Conservation (phyloP, 2,113 vertebrate genomes). For the Opisthocomus hoazin region DNA sequence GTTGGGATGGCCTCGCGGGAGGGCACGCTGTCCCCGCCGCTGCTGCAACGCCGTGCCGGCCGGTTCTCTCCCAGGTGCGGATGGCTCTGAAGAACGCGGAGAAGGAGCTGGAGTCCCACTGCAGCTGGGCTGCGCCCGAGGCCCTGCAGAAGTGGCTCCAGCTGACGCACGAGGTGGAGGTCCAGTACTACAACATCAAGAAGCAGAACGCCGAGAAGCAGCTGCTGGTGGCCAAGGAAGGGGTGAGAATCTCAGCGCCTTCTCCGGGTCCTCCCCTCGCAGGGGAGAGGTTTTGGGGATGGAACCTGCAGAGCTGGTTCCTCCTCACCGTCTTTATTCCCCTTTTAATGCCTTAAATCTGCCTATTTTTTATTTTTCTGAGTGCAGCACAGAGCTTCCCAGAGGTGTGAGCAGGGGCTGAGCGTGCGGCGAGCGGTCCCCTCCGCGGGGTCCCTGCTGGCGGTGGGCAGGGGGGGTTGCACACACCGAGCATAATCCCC, state of each 20-base stretch:
- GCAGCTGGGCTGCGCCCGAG: constrained; percentile 88
- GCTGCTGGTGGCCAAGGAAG: constrained; percentile 94
- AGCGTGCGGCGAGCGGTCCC: too few species aligned
- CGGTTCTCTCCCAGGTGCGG: constrained; percentile 77
- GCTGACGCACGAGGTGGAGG: constrained; percentile 97
- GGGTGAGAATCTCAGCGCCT: constrained; percentile 70
- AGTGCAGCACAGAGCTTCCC: background rate
- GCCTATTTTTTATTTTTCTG: background rate
- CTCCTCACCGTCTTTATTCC: background rate
- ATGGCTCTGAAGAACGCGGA: constrained; percentile 95
- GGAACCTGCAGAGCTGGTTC: too few species aligned
- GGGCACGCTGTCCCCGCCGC: background rate
- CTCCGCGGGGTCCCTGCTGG: too few species aligned
- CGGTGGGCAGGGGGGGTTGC: too few species aligned
- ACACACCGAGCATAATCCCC: background rate
- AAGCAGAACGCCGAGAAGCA: constrained; percentile 94
- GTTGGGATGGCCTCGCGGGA: background rate
- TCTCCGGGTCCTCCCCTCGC: accelerated
- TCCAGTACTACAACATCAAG: constrained; percentile 98
- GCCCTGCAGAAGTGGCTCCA: constrained; percentile 96
- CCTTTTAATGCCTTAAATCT: background rate
- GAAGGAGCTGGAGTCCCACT: constrained; percentile 93
- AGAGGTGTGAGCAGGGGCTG: background rate
- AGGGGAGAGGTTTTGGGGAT: background rate
- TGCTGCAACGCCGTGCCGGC: background rate